Percentiles rank a stretch among this genome's conserved stretches.
These are phyloP conservation scores for Nothobranchius furzeri DNA, from an alignment of 2,113 vertebrate species.

Conservation along the genomic window DNA sequence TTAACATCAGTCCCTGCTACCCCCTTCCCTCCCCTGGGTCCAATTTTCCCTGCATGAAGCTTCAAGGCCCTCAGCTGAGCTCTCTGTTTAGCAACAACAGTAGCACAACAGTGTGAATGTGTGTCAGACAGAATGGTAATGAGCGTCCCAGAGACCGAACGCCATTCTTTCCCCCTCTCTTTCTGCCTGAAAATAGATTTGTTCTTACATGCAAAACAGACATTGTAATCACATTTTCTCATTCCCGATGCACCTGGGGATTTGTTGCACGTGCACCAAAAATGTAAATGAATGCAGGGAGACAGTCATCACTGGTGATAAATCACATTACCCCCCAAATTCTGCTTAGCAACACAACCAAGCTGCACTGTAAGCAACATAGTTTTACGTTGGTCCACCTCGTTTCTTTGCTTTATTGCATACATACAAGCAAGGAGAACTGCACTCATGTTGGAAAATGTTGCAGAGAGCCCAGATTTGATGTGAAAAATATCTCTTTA, in stretches of 20 bases:
- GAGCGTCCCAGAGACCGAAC: constrained; percentile 57
- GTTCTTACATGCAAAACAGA: constrained; percentile 50
- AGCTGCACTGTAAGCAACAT: constrained; percentile 60
- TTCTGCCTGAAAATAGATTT: constrained; percentile 55
- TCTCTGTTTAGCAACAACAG: constrained; percentile 66
- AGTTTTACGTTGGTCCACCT: not conserved
- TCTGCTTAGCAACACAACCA: constrained; percentile 53
- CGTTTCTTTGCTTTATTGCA: constrained; percentile 62
- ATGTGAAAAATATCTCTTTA: constrained; percentile 23
- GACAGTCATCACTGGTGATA: constrained; percentile 61
- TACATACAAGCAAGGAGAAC: constrained; percentile 66
- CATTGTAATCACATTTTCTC: constrained; percentile 58
- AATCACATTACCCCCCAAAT: constrained; percentile 60
- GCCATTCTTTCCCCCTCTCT: constrained; percentile 14
- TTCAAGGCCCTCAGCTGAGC: constrained; percentile 70
- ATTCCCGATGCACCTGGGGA: constrained; percentile 36
- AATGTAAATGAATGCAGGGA: constrained; percentile 61
- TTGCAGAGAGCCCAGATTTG: constrained; percentile 54
- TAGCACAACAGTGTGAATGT: constrained; percentile 44
- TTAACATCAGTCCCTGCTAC: constrained; percentile 64
- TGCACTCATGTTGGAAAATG: constrained; percentile 36
- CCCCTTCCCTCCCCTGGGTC: constrained; percentile 52
- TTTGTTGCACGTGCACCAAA: constrained; percentile 44
- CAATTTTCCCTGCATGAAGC: constrained; percentile 68
- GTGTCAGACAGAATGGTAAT: constrained; percentile 67